Evolutionary conservation across 2,888 invertebrate species (phyloP), one percentile per base, ranked within the genome.

Genomic region (Lacanobia wlatinum): DNA sequence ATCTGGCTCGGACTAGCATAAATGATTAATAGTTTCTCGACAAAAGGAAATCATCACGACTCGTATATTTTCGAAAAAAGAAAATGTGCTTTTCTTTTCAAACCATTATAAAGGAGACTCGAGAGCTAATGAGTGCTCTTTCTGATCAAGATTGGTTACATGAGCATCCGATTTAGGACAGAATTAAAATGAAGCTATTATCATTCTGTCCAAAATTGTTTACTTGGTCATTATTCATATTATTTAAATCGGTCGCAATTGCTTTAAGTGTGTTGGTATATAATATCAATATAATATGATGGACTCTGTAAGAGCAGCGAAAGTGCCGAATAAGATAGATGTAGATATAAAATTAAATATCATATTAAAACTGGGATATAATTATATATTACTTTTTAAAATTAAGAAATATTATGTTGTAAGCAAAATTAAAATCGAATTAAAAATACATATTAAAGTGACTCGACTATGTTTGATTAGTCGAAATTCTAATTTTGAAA

Each of bases 261-360:
- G 28, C 3, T 28, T 28, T 28, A 28, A 28, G 1, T 28, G 28
- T 28, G 28, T 83, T 81, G 80, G 63, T 87, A 84, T 87, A 55
- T 65, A 76, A 86, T 86, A 86, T 82, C 84, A 76, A 80, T 73
- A 83, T 50, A 52, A 23, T 56, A 34, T 55, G 70, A 73, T 67
- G 70, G 58, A 84, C 81, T 85, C 82, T 81, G n/a, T 71, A 61
- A 79, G 78, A 84, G 88, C 70, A 80, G 76, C 81, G 84, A 85
- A 88, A 75, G 89, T 89, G 89, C 89, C 89, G 78, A 86, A 85
- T 77, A 87, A 67, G 61, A 34, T 85, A 87, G 73, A 60, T 61
- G 70, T 82, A 86, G 73, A 76, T 70, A 58, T 79, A 76, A 80
- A 69, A 46, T 75, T 62, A 52, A 56, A 28, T 28, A 28, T 28